Conservation (phyloP, 2,113 vertebrate species). For the Uropsilus gracilis region DNA sequence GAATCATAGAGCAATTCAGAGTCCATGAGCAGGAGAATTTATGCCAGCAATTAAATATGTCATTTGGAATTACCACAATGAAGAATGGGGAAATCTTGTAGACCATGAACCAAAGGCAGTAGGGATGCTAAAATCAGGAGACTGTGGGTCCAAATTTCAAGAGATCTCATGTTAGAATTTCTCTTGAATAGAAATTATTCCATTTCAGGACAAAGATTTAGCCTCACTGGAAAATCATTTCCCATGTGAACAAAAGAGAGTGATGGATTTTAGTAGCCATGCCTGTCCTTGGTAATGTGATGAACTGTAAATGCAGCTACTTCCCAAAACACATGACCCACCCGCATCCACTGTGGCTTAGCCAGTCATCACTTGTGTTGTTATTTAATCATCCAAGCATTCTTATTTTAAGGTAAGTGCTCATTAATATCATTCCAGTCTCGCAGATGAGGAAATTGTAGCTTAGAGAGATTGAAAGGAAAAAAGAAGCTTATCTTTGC, state of each 20-base stretch:
- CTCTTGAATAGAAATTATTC: neutral
- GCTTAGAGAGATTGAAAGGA: neutral
- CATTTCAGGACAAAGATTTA: constrained; percentile 33
- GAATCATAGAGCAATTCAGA: neutral
- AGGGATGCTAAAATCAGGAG: neutral
- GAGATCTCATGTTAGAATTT: neutral
- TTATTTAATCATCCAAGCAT: neutral
- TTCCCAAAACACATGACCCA: too few species aligned
- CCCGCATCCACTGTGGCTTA: neutral
- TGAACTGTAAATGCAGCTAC: neutral
- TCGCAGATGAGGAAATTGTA: neutral
- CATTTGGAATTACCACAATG: neutral
- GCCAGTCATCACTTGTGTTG: too few species aligned
- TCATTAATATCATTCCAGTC: neutral
- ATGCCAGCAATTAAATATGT: neutral
- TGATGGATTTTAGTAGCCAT: neutral
- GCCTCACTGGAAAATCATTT: neutral
- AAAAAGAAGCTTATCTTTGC: neutral
- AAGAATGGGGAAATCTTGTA: neutral
- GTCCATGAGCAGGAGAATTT: neutral
- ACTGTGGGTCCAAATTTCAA: constrained; percentile 28
- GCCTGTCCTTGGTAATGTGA: neutral
- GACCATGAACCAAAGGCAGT: neutral
- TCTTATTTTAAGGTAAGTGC: neutral
- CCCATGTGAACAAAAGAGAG: neutral